These are phyloP conservation scores for Staurois parvus DNA, from an alignment of 2,797 vertebrate genomes.

Conservation along the genomic window DNA sequence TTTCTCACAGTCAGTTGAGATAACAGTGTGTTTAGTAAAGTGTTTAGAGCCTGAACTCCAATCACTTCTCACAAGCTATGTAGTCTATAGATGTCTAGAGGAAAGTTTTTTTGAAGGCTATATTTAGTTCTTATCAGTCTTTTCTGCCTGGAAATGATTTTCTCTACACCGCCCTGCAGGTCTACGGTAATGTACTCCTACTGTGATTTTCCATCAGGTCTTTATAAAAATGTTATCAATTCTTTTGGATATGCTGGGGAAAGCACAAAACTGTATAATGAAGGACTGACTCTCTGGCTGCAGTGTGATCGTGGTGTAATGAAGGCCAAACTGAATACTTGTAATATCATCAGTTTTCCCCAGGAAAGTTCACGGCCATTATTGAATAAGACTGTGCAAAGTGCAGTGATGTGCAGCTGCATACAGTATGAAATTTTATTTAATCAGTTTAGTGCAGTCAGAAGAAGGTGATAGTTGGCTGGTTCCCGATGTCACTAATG, in stretches of 20 bases:
- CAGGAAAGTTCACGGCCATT: too few relatives aligned
- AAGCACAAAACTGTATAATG: neutral
- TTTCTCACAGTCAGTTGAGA: too few relatives aligned
- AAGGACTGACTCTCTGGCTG: neutral
- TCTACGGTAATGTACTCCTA: neutral
- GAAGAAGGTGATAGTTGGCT: neutral
- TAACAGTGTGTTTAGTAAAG: too few relatives aligned
- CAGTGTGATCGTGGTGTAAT: neutral
- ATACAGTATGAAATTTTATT: neutral
- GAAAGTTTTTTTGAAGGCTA: neutral
- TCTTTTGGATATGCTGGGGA: neutral
- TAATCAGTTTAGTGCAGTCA: neutral
- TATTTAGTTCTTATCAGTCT: constrained; percentile 10
- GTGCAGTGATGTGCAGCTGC: too few relatives aligned
- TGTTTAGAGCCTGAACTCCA: too few relatives aligned
- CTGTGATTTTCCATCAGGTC: constrained; percentile 30
- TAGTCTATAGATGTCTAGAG: neutral
- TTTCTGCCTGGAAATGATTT: neutral
- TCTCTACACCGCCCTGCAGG: neutral
- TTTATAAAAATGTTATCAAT: constrained; percentile 1
- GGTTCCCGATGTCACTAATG: neutral
- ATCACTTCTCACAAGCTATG: neutral
- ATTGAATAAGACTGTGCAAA: too few relatives aligned
- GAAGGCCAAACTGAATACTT: neutral
- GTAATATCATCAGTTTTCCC: neutral